Evolutionary conservation across 2,888 invertebrate species (phyloP).

Genomic region (Zygaena filipendulae): DNA sequence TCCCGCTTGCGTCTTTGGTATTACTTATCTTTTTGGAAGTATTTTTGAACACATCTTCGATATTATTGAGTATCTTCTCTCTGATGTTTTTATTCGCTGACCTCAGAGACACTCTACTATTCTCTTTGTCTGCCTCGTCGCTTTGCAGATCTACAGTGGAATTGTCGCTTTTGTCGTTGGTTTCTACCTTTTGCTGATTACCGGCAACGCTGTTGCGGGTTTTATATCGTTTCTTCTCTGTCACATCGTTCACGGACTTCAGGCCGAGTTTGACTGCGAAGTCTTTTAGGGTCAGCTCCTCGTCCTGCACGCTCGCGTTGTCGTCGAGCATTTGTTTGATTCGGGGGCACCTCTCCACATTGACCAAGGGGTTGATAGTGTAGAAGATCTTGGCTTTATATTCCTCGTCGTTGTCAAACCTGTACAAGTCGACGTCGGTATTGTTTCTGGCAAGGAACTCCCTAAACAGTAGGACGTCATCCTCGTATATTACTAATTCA

Average conservation of each 20-base stretch:
- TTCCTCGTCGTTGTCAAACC: conserved; percentile 25
- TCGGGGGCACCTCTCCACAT: conserved; percentile 20
- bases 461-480: conserved; percentile 24
- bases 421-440: conserved; percentile 20
- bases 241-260: conserved; percentile 10
- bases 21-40: no score
- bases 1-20: no score
- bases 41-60: no score
- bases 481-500: conserved; percentile 27
- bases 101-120: background rate
- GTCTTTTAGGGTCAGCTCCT: conserved; percentile 15
- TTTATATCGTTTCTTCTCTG: background rate
- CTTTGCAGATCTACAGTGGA: no score
- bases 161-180: no score
- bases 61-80: background rate
- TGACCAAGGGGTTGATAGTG: conserved; percentile 35
- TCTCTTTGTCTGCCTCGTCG: background rate
- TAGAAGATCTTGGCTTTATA: conserved; percentile 29
- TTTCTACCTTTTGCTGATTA: no score
- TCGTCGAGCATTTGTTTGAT: conserved; percentile 15
- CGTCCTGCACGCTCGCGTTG: background rate
- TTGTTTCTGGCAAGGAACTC: conserved; percentile 16
- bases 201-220: background rate
- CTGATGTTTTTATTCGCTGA: background rate
- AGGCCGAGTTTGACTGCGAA: conserved; percentile 29